Evolutionary conservation across 2,888 invertebrate genomes (phyloP).

Genomic region (Marasmarcha lunaedactyla): DNA sequence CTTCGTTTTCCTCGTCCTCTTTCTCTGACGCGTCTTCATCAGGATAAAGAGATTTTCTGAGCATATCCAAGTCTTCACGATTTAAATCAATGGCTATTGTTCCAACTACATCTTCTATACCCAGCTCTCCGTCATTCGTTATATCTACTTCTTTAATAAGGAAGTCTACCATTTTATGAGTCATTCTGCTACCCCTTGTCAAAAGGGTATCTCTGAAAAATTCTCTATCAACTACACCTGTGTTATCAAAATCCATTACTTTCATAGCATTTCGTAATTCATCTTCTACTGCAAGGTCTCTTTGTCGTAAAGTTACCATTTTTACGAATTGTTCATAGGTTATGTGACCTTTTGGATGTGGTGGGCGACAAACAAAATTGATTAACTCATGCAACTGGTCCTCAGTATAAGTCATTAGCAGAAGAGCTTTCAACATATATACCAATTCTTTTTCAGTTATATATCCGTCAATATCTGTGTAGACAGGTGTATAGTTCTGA

Average conservation of each 20-base stretch:
- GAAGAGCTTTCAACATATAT: constrained; percentile 48
- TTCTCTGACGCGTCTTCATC: constrained; percentile 9
- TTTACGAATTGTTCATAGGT: constrained; percentile 46
- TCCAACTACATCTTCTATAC: constrained; percentile 53
- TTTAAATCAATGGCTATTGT: constrained; percentile 56
- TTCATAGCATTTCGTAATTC: constrained; percentile 43
- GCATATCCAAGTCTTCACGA: constrained; percentile 41
- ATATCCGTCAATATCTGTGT: constrained; percentile 42
- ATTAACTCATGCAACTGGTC: constrained; percentile 51
- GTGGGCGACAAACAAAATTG: constrained; percentile 42
- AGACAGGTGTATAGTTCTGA: constrained; percentile 53
- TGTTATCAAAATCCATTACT: constrained; percentile 37
- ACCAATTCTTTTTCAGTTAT: constrained; percentile 50
- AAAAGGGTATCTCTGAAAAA: constrained; percentile 35
- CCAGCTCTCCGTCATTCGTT: constrained; percentile 50
- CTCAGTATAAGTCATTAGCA: constrained; percentile 45
- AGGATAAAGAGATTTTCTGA: constrained; percentile 28
- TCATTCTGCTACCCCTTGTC: constrained; percentile 44
- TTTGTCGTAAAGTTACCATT: constrained; percentile 47
- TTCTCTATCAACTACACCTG: constrained; percentile 40
- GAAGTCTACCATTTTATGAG: constrained; percentile 32
- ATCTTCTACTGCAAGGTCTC: constrained; percentile 43
- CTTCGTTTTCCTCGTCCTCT: constrained; percentile 6
- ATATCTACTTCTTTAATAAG: constrained; percentile 56
- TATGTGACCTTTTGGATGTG: constrained; percentile 47